Evolutionary conservation across 2,113 vertebrate genomes (phyloP), one percentile per base, ranked within the genome.

Genomic region (Rhegmatorhina hoffmannsi): DNA sequence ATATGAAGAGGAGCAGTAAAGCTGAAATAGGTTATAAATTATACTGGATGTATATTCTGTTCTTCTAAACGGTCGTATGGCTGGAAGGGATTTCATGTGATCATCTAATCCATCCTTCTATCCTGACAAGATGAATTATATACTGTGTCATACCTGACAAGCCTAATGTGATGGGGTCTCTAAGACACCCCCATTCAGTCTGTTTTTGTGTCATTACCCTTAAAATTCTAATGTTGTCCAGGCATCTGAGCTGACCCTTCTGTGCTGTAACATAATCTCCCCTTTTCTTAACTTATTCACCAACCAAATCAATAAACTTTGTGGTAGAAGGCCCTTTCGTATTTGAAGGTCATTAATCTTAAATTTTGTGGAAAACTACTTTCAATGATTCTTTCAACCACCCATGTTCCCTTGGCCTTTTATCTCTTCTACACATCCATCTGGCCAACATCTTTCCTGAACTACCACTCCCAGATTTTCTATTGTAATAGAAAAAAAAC

Each of bases 1-100:
- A 29, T 14, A 59, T 29, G n/a, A 66, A 76, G 50, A 38, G 43
- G 76, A 62, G 62, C 58, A 83, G 63, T 79, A 91, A 85, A 94
- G 46, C 29, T 90, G 81, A 89, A 91, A 66, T 14, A 89, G 50
- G 47, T 82, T 70, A 85, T 93, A 92, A 95, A 94, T 88, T 93
- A 64, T 28, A 59, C 36, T 58, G 53, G 33, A 11, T 77, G 17
- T 80, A 70, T 77, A 40, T 76, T 73, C 68, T 90, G 17, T 80
- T 93, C 86, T 74, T 92, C 75, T 87, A 16, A 83, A 82, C 75
- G 92, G 85, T 80, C 40, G 43, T 69, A 69, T 79, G 72, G 46
- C 88, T 94, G 88, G 70, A 74, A 83, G 88, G 55, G 55, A 77
- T 92, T 94, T 94, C 38, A 58, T 78, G 63, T 72, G 55, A 34